Evolutionary conservation across 1,140 invertebrate species (phyloP), one percentile per base, ranked within the genome.

Genomic region (Nasonia vitripennis): DNA sequence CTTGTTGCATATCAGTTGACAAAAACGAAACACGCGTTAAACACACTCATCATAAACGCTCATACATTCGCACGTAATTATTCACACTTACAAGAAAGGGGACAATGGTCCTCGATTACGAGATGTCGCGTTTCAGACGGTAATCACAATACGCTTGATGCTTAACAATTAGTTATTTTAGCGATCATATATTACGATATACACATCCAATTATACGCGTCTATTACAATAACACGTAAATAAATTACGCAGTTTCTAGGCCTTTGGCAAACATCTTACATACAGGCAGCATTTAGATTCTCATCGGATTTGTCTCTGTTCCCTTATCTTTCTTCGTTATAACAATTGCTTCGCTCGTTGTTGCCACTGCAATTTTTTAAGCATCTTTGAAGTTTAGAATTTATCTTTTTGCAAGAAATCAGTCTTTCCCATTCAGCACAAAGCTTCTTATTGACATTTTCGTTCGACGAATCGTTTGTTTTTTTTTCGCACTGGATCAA

Each of bases 141-240:
- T 87, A 78, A 90, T 91, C 89, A 89, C 87, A 90, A 90, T 90
- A 86, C 87, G 88, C 88, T 90, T 89, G 84, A 90, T 88, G 86
- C 51, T 77, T 81, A 86, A 86, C 70, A 77, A 81, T 81, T 75
- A 81, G 11, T 80, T 67, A 85, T 82, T 82, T 34, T 45, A 74
- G 34, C 67, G 73, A 83, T 41, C 55, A 20, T 85, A 74, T 27
- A 82, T 70, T 82, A 73, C 74, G 62, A 84, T 78, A 23, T 78
- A 78, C 77, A 78, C 68, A 78, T 71, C 27, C 20, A 62, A 80
- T 20, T 73, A 45, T 77, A 37, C 45, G 34, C 73, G 68, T 51
- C n/a, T 79, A 48, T 78, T 41, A 55, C 62, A 81, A 77, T 55
- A 82, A 78, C 20, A 84, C 37, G 45, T 70, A 73, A 62, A 45